A percentile compares a stretch with the other conserved stretches of the same genome.
Conservation (phyloP, 2,113 vertebrate genomes). For the Cyprinodon tularosa region DNA sequence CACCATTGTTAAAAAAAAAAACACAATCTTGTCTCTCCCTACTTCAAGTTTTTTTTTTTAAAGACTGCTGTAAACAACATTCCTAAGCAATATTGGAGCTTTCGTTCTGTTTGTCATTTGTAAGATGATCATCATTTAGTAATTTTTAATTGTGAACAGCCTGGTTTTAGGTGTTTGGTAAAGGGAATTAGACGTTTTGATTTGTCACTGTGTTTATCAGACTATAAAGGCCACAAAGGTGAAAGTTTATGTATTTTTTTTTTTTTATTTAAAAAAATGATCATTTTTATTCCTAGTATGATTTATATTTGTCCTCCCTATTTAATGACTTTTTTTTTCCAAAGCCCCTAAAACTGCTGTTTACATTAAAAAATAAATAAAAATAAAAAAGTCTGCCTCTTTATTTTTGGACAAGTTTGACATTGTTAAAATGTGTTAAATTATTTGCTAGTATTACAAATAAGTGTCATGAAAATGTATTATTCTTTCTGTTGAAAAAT, state of each 20-base stretch:
- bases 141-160: conserved; percentile 71
- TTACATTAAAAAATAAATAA: conserved; percentile 85
- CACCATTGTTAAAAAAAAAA: conserved; percentile 34
- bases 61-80: conserved; percentile 80
- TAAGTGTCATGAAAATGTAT: too few species aligned
- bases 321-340: conserved; percentile 78
- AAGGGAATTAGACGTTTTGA: conserved; percentile 58
- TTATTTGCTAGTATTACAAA: too few species aligned
- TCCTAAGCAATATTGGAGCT: conserved; percentile 82
- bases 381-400: conserved; percentile 74
- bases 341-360: conserved; percentile 82
- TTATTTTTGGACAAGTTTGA: conserved; percentile 20
- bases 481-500: too few species aligned
- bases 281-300: conserved; percentile 72
- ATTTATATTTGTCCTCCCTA: conserved; percentile 71
- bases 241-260: conserved; percentile 62
- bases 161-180: conserved; percentile 67
- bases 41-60: conserved; percentile 44
- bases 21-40: conserved; percentile 30
- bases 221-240: conserved; percentile 67
- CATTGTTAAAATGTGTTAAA: too few species aligned
- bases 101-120: conserved; percentile 62
- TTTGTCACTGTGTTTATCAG: conserved; percentile 30
- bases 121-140: conserved; percentile 70
- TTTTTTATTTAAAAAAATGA: conserved; percentile 70